phyloP scores from a whole-genome alignment of 2,888 invertebrate genomes.

The Carcina quercana region DNA sequence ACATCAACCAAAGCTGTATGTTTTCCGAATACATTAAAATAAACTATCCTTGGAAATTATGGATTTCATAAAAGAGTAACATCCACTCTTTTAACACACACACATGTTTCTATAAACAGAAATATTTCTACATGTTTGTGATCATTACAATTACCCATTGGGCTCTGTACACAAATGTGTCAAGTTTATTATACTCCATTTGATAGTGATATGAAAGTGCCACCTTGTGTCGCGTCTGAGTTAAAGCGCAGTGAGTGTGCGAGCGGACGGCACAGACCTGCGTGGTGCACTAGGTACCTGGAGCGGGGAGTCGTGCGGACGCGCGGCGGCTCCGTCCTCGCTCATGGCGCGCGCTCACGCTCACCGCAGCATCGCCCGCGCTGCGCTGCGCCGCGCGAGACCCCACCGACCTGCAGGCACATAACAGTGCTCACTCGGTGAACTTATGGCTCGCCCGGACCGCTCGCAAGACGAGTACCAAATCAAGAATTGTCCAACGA shows the following conservation, averaged over 20 bases:
- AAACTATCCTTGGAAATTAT: no score
- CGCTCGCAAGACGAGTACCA: not conserved
- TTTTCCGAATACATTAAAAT: no score
- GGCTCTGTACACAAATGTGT: no score
- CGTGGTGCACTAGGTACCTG: slow-evolving; percentile 21
- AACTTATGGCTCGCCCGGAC: not conserved
- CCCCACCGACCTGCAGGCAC: not conserved
- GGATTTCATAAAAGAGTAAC: no score
- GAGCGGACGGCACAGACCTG: slow-evolving; percentile 43
- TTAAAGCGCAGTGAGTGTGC: slow-evolving; percentile 37
- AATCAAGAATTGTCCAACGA: not conserved
- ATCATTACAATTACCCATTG: no score
- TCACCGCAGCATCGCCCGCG: slow-evolving; percentile 54
- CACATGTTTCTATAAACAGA: no score
- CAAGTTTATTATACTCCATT: no score
- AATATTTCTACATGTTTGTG: no score
- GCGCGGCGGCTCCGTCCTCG: slow-evolving; percentile 39
- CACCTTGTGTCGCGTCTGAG: not conserved
- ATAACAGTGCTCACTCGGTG: not conserved
- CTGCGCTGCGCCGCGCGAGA: slow-evolving; percentile 7
- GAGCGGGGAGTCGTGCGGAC: slow-evolving; percentile 22
- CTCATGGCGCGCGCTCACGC: slow-evolving; percentile 61
- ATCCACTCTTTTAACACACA: no score
- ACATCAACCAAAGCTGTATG: no score
- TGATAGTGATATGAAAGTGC: no score